Evolutionary conservation across 1,140 invertebrate genomes (phyloP), one percentile per base, ranked within the genome.

Genomic region (Melipona quadrifasciata): DNA sequence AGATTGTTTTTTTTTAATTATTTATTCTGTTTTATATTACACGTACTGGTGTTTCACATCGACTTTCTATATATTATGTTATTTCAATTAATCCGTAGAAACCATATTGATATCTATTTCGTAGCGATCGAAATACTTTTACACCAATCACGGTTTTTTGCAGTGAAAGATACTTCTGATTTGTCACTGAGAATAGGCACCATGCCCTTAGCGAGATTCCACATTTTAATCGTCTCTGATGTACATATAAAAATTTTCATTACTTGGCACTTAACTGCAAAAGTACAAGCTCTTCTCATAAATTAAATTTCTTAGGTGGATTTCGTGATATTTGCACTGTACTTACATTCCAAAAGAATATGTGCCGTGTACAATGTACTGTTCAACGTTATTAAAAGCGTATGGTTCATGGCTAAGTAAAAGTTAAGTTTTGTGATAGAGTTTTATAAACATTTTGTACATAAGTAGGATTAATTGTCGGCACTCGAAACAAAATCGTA

Each of bases 391-490:
- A 64, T 84, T 84, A 64, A 57, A 39, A 79, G 64, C 58, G 24
- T 8, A 67, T 84, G 58, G 71, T 84, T 84, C 78, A 17, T 84
- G 83, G 70, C 65, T 57, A 71, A 84, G 70, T 80, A 85, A 85
- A 88, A 77, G 34, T 74, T 74, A 74, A 83, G 73, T 78, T 85
- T 89, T 85, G 73, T 88, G 74, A 87, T 85, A 87, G 71, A 55
- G 53, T 86, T 88, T 88, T 85, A 88, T 86, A 88, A 88, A 89
- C 74, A 88, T 89, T 89, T 87, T 88, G 55, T 85, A 88, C 51
- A 55, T 73, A 65, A 73, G 34, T 74, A 70, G 17, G 34, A 67
- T 47, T 57, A 51, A 67, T 67, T 24, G 21, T 31, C 17, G 10
- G 12, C 12, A 34, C 19, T n/a, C 6, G 34, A 51, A 53, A 31